A percentile compares a stretch with the other conserved stretches of the same genome.
phyloP scores from a whole-genome alignment of 2,888 invertebrate species.

The Rugalucina vietnamica region DNA sequence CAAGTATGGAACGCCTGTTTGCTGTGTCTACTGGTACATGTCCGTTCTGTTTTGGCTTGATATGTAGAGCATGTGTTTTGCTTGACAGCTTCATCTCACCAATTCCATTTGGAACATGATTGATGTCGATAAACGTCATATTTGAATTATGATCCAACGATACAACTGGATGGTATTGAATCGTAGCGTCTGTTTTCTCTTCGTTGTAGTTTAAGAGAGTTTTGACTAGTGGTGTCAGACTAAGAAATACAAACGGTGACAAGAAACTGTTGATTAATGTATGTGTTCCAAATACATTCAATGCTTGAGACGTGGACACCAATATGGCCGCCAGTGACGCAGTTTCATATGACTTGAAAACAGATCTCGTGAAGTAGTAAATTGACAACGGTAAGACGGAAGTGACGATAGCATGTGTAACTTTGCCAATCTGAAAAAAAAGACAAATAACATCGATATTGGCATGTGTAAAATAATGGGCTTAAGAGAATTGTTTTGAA shows the following conservation, averaged over 20 bases:
- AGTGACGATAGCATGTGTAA: constrained; percentile 63
- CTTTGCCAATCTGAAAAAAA: constrained; percentile 68
- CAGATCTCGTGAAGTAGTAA: constrained; percentile 62
- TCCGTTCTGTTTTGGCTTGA: no score
- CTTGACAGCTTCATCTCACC: no score
- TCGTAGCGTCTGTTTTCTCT: background rate
- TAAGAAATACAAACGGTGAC: constrained; percentile 68
- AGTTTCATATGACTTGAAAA: constrained; percentile 63
- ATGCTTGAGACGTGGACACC: constrained; percentile 64
- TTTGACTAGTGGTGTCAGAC: constrained; percentile 12
- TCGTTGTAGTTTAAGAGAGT: background rate
- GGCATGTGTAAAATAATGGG: no score
- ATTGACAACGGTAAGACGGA: constrained; percentile 70
- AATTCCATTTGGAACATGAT: no score
- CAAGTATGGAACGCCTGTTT: no score
- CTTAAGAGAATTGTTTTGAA: no score
- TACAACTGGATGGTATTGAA: background rate
- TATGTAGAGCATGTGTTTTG: no score
- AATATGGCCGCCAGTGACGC: constrained; percentile 71
- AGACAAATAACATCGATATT: no score
- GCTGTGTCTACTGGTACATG: no score
- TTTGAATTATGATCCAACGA: background rate
- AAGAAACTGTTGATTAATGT: constrained; percentile 77
- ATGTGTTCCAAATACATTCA: constrained; percentile 77
- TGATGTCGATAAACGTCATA: no score